Base-by-base conservation (phyloP, 2,797 vertebrate genomes). In the Micrastur ruficollis region DNA sequence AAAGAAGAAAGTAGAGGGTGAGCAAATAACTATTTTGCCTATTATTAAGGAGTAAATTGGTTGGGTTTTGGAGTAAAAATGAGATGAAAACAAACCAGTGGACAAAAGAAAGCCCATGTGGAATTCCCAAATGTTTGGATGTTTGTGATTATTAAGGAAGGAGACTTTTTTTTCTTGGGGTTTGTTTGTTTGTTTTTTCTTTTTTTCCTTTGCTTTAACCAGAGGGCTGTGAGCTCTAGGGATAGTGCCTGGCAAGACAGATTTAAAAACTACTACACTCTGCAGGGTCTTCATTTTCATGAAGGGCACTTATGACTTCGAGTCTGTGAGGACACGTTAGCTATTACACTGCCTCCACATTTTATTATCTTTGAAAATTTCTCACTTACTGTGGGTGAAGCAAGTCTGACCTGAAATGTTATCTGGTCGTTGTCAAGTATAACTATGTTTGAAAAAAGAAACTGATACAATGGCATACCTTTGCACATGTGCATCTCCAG, bases 141-240 rank as follows among this genome's bases (percentile, higher is more conserved):
- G 38, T 61, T 90, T 84, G 55, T 22, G 15, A 44, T 78, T 81
- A 53, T 53, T 81, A 81, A 66, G 26, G 31, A 82, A 89, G 5
- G 23, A 62, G 17, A 7, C 0, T 18, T 44, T 32, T 32, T 58
- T 4, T 68, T 52, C 3, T 50, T 53, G 9, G 36, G 23, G 5
- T 5, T 49, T 25, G 21, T 4, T 6, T 9, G 40, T 59, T 47
- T 21, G 6, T n/a, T 34, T 11, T 10, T 25, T 1, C 2, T 2
- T 6, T n/a, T 29, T 22, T 0, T 1, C 2, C 3, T 7, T 2
- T 4, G 4, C 25, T 38, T 12, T 26, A 27, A 46, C 19, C 21
- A 32, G n/a, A 50, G 26, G 16, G 12, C 36, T 71, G 16, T 81
- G 66, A 84, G 32, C 46, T 92, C 62, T 50, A 62, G 61, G 79